phyloP scores from a whole-genome alignment of 2,888 invertebrate genomes.

The Acrocyrtus sp. region DNA sequence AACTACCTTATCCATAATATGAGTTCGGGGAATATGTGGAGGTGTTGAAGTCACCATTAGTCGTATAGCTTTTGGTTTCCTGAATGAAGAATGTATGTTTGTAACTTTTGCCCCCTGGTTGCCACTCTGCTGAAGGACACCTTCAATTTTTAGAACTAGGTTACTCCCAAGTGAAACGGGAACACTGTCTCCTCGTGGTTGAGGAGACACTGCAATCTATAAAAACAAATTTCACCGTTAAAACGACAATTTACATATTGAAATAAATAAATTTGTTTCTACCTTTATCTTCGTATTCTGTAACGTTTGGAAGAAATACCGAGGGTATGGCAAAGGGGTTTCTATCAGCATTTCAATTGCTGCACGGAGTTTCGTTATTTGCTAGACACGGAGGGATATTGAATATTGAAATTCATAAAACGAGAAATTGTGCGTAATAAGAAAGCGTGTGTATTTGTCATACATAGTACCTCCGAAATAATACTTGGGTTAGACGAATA shows the following conservation, averaged over 20 bases:
- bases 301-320: conserved; percentile 86
- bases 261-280: conserved; percentile 5
- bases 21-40: conserved; percentile 45
- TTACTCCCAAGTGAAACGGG: conserved; percentile 85
- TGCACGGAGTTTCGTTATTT: conserved; percentile 65
- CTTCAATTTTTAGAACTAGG: conserved; percentile 92
- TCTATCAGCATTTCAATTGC: conserved; percentile 70
- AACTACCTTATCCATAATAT: conserved; percentile 55
- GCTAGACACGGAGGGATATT: too few species aligned
- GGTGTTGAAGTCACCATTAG: conserved; percentile 59
- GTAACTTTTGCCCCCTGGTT: conserved; percentile 33
- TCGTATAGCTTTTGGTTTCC: conserved; percentile 61
- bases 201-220: conserved; percentile 80
- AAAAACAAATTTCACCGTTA: not conserved
- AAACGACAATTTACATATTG: not conserved
- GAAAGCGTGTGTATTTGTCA: too few species aligned
- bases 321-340: conserved; percentile 76
- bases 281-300: conserved; percentile 83
- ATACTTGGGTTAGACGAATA: not conserved
- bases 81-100: conserved; percentile 42
- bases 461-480: conserved; percentile 20
- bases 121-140: conserved; percentile 78
- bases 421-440: too few species aligned
- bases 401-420: too few species aligned
- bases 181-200: conserved; percentile 85